phyloP scores from a whole-genome alignment of 2,888 invertebrate genomes.

The Temnothorax rugatulus region DNA sequence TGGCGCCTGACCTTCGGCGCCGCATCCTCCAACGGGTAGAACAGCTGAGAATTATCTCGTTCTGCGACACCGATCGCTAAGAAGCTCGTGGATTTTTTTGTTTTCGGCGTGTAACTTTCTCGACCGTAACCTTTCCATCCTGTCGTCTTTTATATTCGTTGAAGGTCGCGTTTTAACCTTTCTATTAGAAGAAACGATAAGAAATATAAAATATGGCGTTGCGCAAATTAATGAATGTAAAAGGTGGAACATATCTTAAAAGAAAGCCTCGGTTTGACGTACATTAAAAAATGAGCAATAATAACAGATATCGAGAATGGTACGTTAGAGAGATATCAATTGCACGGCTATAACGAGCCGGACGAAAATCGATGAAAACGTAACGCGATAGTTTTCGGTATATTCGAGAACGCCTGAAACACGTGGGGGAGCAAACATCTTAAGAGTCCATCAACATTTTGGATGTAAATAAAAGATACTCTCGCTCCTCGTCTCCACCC shows the following conservation, averaged over 20 bases:
- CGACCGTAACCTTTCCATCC: background rate
- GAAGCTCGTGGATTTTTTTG: slow-evolving; percentile 20
- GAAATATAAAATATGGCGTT: background rate
- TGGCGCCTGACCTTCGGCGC: slow-evolving; percentile 63
- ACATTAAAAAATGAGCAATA: background rate
- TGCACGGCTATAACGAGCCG: background rate
- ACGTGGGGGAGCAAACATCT: slow-evolving; percentile 45
- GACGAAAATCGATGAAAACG: slow-evolving; percentile 30
- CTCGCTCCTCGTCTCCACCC: slow-evolving; percentile 28
- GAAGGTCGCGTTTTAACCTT: slow-evolving; percentile 3
- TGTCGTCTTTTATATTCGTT: background rate
- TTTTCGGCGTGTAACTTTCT: slow-evolving; percentile 5
- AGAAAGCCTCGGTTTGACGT: background rate
- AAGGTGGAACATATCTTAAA: background rate
- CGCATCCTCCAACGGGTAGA: slow-evolving; percentile 44
- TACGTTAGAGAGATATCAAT: background rate
- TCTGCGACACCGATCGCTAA: slow-evolving; percentile 34
- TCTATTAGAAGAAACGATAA: background rate
- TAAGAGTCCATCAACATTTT: slow-evolving; percentile 59
- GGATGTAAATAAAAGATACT: slow-evolving; percentile 62
- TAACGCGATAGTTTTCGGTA: slow-evolving; percentile 37
- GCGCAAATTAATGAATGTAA: background rate
- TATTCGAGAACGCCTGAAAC: slow-evolving; percentile 25
- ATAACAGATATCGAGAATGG: background rate
- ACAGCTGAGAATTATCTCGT: slow-evolving; percentile 58